phyloP scores from a whole-genome alignment of 1,140 invertebrate species.

The Tribolium madens region DNA sequence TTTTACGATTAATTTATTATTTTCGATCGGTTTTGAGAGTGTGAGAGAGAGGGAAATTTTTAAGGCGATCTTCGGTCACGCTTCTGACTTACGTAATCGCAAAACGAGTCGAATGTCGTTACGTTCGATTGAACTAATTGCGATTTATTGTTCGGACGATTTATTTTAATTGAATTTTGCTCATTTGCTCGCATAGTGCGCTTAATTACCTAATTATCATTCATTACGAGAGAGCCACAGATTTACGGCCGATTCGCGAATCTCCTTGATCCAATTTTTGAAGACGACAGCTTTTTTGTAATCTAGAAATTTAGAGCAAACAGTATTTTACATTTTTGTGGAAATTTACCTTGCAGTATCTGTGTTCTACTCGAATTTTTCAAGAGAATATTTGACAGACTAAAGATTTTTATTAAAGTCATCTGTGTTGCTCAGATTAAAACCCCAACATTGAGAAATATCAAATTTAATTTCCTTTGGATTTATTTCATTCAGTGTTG shows the following conservation, averaged over 20 bases:
- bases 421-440: too few species aligned
- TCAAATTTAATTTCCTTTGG: too few species aligned
- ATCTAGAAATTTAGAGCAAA: neutral
- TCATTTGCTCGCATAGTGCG: constrained; percentile 49
- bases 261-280: constrained; percentile 38
- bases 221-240: constrained; percentile 39
- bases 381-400: too few species aligned
- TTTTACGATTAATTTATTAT: constrained; percentile 37
- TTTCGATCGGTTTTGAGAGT: constrained; percentile 6
- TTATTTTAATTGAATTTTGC: constrained; percentile 54
- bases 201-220: constrained; percentile 52
- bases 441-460: too few species aligned
- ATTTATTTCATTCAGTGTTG: too few species aligned
- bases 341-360: too few species aligned
- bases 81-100: constrained; percentile 39
- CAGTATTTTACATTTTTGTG: too few species aligned
- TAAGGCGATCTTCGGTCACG: constrained; percentile 18
- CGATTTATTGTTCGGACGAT: constrained; percentile 52
- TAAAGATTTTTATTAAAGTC: too few species aligned
- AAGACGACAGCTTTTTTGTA: neutral
- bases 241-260: constrained; percentile 10
- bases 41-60: too few species aligned
- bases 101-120: constrained; percentile 42
- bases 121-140: constrained; percentile 52
- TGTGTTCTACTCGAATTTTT: too few species aligned